phyloP scores from a whole-genome alignment of 2,888 invertebrate genomes.

The Dolichomitus sp. region DNA sequence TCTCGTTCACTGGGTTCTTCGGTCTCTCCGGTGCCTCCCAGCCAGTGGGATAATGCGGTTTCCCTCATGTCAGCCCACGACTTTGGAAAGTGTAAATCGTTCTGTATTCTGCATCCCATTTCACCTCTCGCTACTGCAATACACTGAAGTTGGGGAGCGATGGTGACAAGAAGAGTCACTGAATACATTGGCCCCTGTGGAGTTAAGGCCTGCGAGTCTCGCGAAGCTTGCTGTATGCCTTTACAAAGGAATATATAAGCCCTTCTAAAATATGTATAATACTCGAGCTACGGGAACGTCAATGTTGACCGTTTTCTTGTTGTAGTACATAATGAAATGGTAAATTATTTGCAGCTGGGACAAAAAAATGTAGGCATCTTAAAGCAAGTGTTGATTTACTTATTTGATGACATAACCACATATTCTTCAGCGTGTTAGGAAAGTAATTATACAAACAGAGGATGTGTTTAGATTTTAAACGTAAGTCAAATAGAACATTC shows the following conservation, averaged over 20 bases:
- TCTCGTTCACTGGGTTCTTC: background rate
- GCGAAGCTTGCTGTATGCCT: background rate
- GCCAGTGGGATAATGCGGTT: conserved; percentile 22
- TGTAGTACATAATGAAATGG: conserved; percentile 12
- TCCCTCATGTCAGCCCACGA: conserved; percentile 26
- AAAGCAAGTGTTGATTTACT: background rate
- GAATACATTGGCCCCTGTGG: conserved; percentile 56
- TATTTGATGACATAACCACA: no score
- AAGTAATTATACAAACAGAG: no score
- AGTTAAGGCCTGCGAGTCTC: conserved; percentile 37
- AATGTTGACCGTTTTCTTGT: conserved; percentile 50
- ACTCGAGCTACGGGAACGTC: conserved; percentile 35
- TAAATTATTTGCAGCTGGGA: background rate
- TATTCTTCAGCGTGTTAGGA: no score
- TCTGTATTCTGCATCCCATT: conserved; percentile 64
- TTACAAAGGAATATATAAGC: conserved; percentile 59
- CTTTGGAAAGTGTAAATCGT: conserved; percentile 48
- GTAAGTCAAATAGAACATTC: no score
- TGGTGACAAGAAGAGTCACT: conserved; percentile 39
- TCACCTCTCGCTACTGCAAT: conserved; percentile 44
- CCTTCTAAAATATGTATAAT: conserved; percentile 49
- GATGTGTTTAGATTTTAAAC: no score
- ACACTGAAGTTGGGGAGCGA: background rate
- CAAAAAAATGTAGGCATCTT: background rate
- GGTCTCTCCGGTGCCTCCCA: background rate